These are phyloP conservation scores for Coelinius sp. DNA, from an alignment of 2,888 invertebrate genomes.

Conservation along the genomic window DNA sequence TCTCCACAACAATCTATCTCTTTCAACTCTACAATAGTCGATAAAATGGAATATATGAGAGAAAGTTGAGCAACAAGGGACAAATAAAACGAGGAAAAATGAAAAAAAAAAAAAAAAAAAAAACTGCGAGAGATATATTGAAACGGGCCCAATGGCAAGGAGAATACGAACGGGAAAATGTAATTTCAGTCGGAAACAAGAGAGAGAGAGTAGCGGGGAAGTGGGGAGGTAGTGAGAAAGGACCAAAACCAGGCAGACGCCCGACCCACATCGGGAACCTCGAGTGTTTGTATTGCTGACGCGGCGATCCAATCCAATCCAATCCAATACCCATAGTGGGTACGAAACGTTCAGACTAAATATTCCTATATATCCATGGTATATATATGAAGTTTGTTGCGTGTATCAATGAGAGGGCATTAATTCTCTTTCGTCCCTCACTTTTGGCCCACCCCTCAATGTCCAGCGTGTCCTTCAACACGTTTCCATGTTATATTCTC, in stretches of 20 bases:
- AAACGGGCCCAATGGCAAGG: conserved; percentile 42
- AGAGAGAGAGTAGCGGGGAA: conserved; percentile 47
- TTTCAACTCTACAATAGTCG: not conserved
- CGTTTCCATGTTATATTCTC: not conserved
- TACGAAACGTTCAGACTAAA: conserved; percentile 40
- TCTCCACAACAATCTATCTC: not conserved
- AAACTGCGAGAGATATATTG: conserved; percentile 49
- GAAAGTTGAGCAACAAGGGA: conserved; percentile 39
- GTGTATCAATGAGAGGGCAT: conserved; percentile 38
- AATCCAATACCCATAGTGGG: conserved; percentile 60
- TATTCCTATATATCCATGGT: conserved; percentile 35
- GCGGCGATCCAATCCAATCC: conserved; percentile 70
- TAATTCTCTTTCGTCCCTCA: conserved; percentile 12
- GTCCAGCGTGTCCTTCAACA: not conserved
- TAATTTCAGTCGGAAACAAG: conserved; percentile 70
- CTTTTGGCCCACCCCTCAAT: not conserved
- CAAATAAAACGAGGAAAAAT: conserved; percentile 38
- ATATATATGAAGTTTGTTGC: conserved; percentile 27
- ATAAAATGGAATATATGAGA: conserved; percentile 21
- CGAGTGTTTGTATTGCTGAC: conserved; percentile 71
- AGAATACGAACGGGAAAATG: conserved; percentile 57
- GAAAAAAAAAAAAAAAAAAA: conserved; percentile 38
- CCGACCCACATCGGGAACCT: conserved; percentile 68
- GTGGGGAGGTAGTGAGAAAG: conserved; percentile 41
- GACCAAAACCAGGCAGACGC: conserved; percentile 41